These are phyloP conservation scores for Pomacea maculata DNA, from an alignment of 1,140 invertebrate genomes.

Conservation along the genomic window DNA sequence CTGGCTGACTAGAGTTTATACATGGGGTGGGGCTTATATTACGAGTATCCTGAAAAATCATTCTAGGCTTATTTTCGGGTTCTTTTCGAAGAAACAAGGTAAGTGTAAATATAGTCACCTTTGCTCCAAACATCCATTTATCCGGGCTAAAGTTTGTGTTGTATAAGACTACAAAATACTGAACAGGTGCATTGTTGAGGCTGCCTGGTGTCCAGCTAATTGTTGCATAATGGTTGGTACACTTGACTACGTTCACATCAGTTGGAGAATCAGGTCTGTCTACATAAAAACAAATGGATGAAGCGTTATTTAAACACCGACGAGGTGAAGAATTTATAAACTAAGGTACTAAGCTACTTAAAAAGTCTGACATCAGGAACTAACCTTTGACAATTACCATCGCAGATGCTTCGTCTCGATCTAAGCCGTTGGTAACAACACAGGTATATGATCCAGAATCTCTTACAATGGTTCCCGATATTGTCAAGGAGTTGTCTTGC, in stretches of 20 bases:
- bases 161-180: constrained; percentile 90
- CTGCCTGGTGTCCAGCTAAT: constrained; percentile 83
- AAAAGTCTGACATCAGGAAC: not conserved
- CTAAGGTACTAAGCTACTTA: too few species aligned
- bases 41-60: too few species aligned
- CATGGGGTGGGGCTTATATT: too few species aligned
- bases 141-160: constrained; percentile 95
- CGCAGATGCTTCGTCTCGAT: constrained; percentile 83
- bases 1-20: too few species aligned
- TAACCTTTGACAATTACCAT: constrained; percentile 89
- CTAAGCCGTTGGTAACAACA: constrained; percentile 89
- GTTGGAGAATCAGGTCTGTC: constrained; percentile 92
- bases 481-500: constrained; percentile 88
- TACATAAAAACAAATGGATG: constrained; percentile 55
- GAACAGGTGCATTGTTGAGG: constrained; percentile 88
- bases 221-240: constrained; percentile 75
- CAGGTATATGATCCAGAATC: constrained; percentile 97
- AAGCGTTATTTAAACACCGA: too few species aligned
- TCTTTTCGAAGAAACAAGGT: too few species aligned
- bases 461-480: constrained; percentile 91
- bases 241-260: constrained; percentile 65
- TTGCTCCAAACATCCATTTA: constrained; percentile 73
- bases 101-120: constrained; percentile 14
- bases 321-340: too few species aligned
- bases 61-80: too few species aligned